Base-by-base conservation (phyloP, 2,888 invertebrate species). In the Tetrapedia diversipes region DNA sequence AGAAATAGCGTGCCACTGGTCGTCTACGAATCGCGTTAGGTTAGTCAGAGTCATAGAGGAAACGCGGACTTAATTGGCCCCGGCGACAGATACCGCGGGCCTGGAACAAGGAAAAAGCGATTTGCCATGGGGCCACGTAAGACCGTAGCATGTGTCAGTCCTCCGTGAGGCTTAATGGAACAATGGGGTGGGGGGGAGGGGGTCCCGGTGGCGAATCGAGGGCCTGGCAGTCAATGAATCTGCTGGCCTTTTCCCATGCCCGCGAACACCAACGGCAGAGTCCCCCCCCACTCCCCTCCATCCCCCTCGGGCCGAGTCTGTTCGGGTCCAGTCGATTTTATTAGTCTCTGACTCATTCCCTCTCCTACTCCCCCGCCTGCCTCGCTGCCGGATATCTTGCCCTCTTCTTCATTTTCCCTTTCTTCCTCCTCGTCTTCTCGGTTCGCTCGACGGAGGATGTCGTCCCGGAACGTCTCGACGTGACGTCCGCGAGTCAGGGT, bases 181-280 rank as follows among this genome's bases (percentile, higher is more conserved):
- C 83, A 83, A 84, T 84, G 80, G 81, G 63, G 69, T 61, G 16
- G 63, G 70, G 51, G 57, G 39, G 76, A 67, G 63, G 70, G 29
- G 54, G 66, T 71, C 57, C 60, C 69, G 76, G 78, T 82, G 80
- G 80, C 77, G 80, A 80, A 81, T 83, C 66, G 81, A 80, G 84
- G 82, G 83, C 82, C 85, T 73, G 75, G 78, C 86, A 88, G 89
- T 89, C 89, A 89, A 90, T 90, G 89, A 90, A 89, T 90, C 89
- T 86, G 89, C 83, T 89, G 88, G 89, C 88, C 89, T 87, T 88
- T 88, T 87, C 88, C 87, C 87, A 88, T 87, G 87, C 83, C 79
- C 82, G 84, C 80, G 80, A 80, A 80, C 83, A 79, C 75, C 80
- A 39, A 81, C 79, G 51, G 59, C 64, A 66, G 7, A 73, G 74